phyloP scores from a whole-genome alignment of 2,797 vertebrate species.

The Choloepus didactylus region DNA sequence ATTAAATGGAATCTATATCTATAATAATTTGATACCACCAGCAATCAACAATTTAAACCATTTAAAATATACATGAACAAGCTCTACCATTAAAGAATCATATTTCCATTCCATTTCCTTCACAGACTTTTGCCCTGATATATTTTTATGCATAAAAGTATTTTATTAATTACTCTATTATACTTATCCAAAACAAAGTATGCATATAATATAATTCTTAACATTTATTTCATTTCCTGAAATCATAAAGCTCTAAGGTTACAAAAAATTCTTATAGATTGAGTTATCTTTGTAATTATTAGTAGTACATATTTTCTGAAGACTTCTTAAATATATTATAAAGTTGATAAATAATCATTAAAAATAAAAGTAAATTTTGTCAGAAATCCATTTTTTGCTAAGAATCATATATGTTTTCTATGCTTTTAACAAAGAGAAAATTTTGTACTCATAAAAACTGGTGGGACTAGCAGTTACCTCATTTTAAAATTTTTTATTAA shows the following conservation, averaged over 20 bases:
- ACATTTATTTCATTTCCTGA: slow-evolving; percentile 17
- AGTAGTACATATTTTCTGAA: not conserved
- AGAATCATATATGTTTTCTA: not conserved
- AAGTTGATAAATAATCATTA: not conserved
- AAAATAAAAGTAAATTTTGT: not conserved
- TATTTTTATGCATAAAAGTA: not conserved
- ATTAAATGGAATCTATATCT: not conserved
- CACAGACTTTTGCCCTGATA: slow-evolving; percentile 10
- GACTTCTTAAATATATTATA: not conserved
- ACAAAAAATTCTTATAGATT: not conserved
- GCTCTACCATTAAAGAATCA: not conserved
- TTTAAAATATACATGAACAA: slow-evolving; percentile 3
- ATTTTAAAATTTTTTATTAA: not conserved
- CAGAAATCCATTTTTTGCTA: not conserved
- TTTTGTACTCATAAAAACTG: not conserved
- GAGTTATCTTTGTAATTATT: not conserved
- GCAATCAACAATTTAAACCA: not conserved
- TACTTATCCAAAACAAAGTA: not conserved
- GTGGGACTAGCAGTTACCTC: not conserved
- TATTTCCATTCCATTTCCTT: not conserved
- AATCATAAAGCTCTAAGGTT: not conserved
- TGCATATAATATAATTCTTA: not conserved
- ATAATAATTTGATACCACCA: not conserved
- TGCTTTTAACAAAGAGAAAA: not conserved
- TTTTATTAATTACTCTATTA: not conserved